A percentile compares a stretch with the other conserved stretches of the same genome.
Conservation (phyloP, 2,888 invertebrate species). For the Helicoverpa assulta region DNA sequence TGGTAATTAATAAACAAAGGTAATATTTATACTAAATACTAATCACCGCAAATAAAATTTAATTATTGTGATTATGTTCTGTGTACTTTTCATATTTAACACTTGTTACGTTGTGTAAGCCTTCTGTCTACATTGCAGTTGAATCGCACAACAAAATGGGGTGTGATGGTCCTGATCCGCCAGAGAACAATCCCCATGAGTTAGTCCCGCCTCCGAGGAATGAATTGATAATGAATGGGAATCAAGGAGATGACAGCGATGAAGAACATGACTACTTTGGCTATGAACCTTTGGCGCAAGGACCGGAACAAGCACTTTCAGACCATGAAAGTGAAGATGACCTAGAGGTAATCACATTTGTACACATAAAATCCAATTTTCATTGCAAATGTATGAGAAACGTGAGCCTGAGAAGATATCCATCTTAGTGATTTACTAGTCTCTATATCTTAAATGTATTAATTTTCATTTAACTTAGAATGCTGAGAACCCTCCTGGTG, state of each 20-base stretch:
- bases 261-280: slow-evolving; percentile 88
- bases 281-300: slow-evolving; percentile 89
- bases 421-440: background rate
- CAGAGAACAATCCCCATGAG: slow-evolving; percentile 83
- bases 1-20: too few relatives aligned
- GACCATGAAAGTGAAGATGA: slow-evolving; percentile 80
- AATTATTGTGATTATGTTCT: too few relatives aligned
- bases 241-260: slow-evolving; percentile 86
- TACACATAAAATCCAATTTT: too few relatives aligned
- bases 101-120: background rate
- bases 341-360: slow-evolving; percentile 65
- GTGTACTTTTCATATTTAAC: background rate
- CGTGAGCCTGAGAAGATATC: background rate
- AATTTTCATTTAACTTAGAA: slow-evolving; percentile 62
- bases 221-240: slow-evolving; percentile 78
- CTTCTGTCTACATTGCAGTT: background rate
- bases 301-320: slow-evolving; percentile 76
- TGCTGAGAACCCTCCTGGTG: slow-evolving; percentile 63
- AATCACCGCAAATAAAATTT: too few relatives aligned
- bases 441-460: background rate
- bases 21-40: too few relatives aligned
- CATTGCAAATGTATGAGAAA: too few relatives aligned
- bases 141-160: slow-evolving; percentile 72
- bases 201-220: slow-evolving; percentile 81
- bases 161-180: slow-evolving; percentile 87